Base-by-base conservation (phyloP, 2,888 invertebrate species). In the Ethmia dodecea region DNA sequence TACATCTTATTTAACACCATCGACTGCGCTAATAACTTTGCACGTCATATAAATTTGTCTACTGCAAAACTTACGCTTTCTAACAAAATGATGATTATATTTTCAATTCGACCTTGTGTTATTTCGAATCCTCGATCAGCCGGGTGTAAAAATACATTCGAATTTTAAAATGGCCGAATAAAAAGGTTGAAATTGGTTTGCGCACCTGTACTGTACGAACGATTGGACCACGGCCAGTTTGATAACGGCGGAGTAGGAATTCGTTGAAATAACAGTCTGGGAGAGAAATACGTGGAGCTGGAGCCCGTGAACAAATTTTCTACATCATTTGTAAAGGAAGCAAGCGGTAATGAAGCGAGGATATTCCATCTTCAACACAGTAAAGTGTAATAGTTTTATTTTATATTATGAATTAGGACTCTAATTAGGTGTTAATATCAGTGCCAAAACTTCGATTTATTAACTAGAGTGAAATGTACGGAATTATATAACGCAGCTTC, bases 41-140 rank as follows among this genome's bases (percentile, higher is more conserved):
- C 31, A 31, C 27, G 41, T 10, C 29, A 38, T 31, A 50, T 47
- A 54, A 53, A 51, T 57, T 49, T 40, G 28, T 51, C 48, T 45
- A 55, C 50, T 35, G 52, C 40, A 37, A 60, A 67, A 53, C 64
- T 61, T 63, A 66, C 67, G 60, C 63, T 57, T 66, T 61, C 52
- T 46, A 55, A 53, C 52, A 41, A 47, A 60, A 44, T 58, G 55
- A 57, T 51, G 59, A 69, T 67, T 77, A 77, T n/a, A n/a, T 79
- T 76, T 73, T 50, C 47, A 77, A 75, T 65, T 55, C 60, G 72
- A 61, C 77, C 79, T 80, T 77, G 79, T 55, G 48, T 68, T 77
- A 76, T 76, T 76, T 70, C 50, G 34, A 56, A n/a, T 55, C 31
- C 50, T 47, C 59, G 68, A 69, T 68, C 63, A 60, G 59, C 53